Base-by-base conservation (phyloP, 2,888 invertebrate genomes). In the Tillus elongatus region DNA sequence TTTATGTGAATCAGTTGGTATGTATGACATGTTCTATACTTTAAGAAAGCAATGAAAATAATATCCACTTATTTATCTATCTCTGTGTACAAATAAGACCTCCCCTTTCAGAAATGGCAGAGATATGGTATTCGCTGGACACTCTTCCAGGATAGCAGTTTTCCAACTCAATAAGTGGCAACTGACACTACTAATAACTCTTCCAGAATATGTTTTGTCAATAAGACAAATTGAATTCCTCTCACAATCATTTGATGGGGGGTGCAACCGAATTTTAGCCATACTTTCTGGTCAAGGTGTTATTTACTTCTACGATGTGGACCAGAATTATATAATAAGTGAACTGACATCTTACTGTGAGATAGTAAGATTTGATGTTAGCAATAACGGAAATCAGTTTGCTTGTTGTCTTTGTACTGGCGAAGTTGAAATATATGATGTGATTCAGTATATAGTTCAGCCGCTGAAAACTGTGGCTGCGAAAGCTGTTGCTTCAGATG, bases 131-230 rank as follows among this genome's bases (percentile, higher is more conserved):
- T 64, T 80, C 51, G 74, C 72, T 1, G 77, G 78, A 1, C 61
- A 70, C 2, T 59, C 70, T 15, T 67, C 72, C 3, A 68, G 61
- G 32, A 52, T 81, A 35, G 69, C 74, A 31, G 56, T 80, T 10
- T 74, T 79, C 46, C 70, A 71, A 39, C 69, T 77, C 53, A 71
- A 73, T 42, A 71, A 68, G 9, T 80, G 78, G 75, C 70, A 69
- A 51, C 59, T 73, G n/a, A 50, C 73, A 2, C 74, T 73, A 53
- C 68, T 66, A 24, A 63, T 79, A 31, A 64, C 70, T 35, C 56
- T 79, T 26, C 68, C 72, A 2, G 70, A 71, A 35, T 65, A 69
- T 38, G 68, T 75, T 27, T 60, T 61, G 32, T 71, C 71, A 13
- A 63, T 73, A 1, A 73, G 69, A 51, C 70, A 74, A 51, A 53